These are phyloP conservation scores for Troides helena DNA, from an alignment of 2,888 invertebrate genomes.

Conservation along the genomic window DNA sequence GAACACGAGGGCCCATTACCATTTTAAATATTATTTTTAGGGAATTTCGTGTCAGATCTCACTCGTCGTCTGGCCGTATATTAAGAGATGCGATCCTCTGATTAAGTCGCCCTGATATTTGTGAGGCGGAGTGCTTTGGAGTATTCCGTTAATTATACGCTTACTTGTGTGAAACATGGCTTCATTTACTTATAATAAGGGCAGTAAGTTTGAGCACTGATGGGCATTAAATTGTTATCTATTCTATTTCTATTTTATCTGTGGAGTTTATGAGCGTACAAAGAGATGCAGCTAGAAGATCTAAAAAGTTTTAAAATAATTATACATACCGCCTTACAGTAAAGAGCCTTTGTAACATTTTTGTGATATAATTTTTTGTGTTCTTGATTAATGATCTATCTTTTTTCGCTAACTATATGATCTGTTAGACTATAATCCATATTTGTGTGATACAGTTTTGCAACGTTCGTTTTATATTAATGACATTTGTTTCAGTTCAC, in stretches of 20 bases:
- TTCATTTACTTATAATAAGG: slow-evolving; percentile 28
- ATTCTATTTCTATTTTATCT: slow-evolving; percentile 13
- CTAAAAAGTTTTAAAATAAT: background rate
- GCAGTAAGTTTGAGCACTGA: slow-evolving; percentile 14
- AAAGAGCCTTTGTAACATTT: too few relatives aligned
- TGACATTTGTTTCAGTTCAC: too few relatives aligned
- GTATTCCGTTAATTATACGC: slow-evolving; percentile 72
- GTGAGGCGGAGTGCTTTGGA: slow-evolving; percentile 55
- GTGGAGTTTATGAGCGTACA: background rate
- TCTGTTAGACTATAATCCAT: too few relatives aligned
- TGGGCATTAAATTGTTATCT: slow-evolving; percentile 27
- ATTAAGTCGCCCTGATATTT: slow-evolving; percentile 73
- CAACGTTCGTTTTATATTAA: too few relatives aligned
- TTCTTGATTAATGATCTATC: too few relatives aligned
- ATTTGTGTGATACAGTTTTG: too few relatives aligned
- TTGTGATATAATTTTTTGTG: too few relatives aligned
- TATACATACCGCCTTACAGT: too few relatives aligned
- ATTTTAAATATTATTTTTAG: slow-evolving; percentile 81
- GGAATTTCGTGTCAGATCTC: slow-evolving; percentile 81
- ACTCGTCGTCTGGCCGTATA: slow-evolving; percentile 74
- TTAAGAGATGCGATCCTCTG: slow-evolving; percentile 78
- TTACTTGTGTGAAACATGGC: slow-evolving; percentile 47
- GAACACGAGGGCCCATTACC: slow-evolving; percentile 77
- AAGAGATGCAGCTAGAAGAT: background rate
- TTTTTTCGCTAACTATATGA: too few relatives aligned